These are phyloP conservation scores for Danio tinwini DNA, from an alignment of 2,797 vertebrate species.

Conservation along the genomic window DNA sequence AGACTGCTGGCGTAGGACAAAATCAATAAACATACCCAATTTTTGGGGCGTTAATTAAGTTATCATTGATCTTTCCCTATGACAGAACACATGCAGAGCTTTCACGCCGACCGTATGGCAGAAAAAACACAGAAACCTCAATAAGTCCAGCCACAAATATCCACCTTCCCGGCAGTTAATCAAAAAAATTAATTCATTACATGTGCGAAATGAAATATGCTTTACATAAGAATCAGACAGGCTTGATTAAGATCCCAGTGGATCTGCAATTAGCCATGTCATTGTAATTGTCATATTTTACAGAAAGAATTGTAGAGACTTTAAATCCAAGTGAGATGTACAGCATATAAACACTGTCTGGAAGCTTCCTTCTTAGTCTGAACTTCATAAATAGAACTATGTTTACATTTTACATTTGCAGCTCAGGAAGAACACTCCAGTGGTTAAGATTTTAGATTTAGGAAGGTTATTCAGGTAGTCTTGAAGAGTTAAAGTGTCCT, in stretches of 20 bases:
- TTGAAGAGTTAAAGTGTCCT: too few species aligned
- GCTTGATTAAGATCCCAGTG: background rate
- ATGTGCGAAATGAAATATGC: background rate
- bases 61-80: constrained; percentile 32
- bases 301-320: background rate
- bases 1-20: background rate
- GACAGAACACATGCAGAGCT: background rate
- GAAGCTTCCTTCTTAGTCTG: too few species aligned
- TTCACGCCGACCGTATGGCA: background rate
- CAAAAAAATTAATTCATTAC: background rate
- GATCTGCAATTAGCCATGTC: background rate
- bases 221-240: background rate
- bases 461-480: too few species aligned
- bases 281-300: background rate
- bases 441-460: too few species aligned
- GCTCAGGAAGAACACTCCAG: too few species aligned
- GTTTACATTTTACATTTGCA: too few species aligned
- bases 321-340: background rate
- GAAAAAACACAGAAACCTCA: background rate
- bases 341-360: too few species aligned
- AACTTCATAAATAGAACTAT: too few species aligned
- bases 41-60: constrained; percentile 8
- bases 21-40: constrained; percentile 4
- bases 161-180: constrained; percentile 8
- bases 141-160: background rate